A percentile compares a stretch with the other conserved stretches of the same genome.
These are phyloP conservation scores for Agrotis segetum DNA, from an alignment of 2,888 invertebrate species.

Conservation along the genomic window DNA sequence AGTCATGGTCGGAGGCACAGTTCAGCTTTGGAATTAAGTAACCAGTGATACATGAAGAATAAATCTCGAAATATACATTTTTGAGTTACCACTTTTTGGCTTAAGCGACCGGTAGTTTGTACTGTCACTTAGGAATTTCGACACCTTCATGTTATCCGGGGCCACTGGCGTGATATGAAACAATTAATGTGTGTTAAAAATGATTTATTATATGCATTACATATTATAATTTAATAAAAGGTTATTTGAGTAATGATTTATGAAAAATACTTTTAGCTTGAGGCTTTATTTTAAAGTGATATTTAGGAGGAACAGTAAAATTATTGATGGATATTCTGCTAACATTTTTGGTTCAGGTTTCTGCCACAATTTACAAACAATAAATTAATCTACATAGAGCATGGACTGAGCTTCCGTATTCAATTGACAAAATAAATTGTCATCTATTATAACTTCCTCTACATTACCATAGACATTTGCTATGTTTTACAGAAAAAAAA, in stretches of 20 bases:
- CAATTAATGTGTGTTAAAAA: conserved; percentile 41
- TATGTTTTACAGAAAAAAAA: too few species aligned
- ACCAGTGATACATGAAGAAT: too few species aligned
- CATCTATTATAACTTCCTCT: too few species aligned
- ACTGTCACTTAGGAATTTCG: conserved; percentile 57
- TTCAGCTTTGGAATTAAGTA: too few species aligned
- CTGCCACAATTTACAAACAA: not conserved
- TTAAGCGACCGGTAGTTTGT: not conserved
- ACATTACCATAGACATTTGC: too few species aligned
- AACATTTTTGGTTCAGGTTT: not conserved
- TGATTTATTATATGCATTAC: conserved; percentile 48
- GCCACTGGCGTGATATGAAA: conserved; percentile 41
- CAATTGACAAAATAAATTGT: too few species aligned
- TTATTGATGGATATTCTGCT: not conserved
- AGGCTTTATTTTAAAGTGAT: conserved; percentile 8
- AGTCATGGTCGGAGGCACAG: too few species aligned
- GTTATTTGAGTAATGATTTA: conserved; percentile 29
- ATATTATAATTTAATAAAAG: conserved; percentile 23
- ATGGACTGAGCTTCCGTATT: too few species aligned
- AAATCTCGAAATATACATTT: not conserved
- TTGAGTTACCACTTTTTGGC: not conserved
- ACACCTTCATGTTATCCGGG: conserved; percentile 38
- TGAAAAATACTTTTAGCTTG: conserved; percentile 1
- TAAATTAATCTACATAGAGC: not conserved
- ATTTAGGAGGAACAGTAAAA: conserved; percentile 9